Evolutionary conservation across 2,113 vertebrate genomes (phyloP).

Genomic region (Empidonax alnorum): DNA sequence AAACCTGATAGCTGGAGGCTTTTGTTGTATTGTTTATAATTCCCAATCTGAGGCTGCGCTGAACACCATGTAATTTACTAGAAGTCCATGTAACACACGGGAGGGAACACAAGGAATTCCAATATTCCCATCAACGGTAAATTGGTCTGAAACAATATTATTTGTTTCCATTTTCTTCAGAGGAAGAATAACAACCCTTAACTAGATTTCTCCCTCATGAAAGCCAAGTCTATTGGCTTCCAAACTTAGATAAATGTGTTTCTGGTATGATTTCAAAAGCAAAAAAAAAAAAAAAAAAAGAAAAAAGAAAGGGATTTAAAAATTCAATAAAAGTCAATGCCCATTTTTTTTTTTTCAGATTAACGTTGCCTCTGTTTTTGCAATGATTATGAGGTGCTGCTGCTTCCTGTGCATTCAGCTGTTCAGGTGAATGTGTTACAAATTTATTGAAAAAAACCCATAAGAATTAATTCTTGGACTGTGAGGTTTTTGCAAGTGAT

Average conservation of each 20-base stretch:
- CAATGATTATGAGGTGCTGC: background rate
- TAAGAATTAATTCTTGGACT: background rate
- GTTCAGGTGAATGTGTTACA: background rate
- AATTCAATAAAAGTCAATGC: background rate
- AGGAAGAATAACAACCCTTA: conserved; percentile 11
- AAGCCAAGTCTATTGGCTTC: background rate
- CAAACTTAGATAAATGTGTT: conserved; percentile 11
- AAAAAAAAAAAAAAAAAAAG: background rate
- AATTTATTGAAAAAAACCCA: background rate
- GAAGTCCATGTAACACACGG: background rate
- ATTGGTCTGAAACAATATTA: conserved; percentile 39
- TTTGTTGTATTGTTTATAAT: background rate
- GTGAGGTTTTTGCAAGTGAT: background rate
- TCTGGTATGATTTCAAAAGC: conserved; percentile 4
- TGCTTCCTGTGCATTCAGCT: background rate
- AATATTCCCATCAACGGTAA: conserved; percentile 19
- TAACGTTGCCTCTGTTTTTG: background rate
- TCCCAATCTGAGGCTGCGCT: background rate
- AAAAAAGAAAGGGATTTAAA: background rate
- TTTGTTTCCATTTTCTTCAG: conserved; percentile 42
- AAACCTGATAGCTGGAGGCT: background rate
- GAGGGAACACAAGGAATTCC: conserved; percentile 22
- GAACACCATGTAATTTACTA: conserved; percentile 19
- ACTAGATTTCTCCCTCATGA: background rate
- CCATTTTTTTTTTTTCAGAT: background rate